phyloP scores from a whole-genome alignment of 2,113 vertebrate species.

The Antennarius striatus region DNA sequence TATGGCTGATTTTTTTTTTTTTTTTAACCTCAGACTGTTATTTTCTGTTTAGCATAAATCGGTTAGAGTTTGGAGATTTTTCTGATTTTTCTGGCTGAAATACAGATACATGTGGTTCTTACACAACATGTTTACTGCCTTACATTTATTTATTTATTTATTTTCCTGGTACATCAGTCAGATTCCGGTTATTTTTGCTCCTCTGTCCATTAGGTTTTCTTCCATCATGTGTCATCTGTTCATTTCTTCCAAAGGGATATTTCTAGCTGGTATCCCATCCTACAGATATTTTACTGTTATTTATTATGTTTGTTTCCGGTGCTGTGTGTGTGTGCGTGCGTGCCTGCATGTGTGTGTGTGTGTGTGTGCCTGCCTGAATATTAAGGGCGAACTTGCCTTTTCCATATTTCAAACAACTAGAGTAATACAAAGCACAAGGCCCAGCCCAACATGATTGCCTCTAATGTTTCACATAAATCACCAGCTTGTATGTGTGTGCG shows the following conservation, averaged over 20 bases:
- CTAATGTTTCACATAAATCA: constrained; percentile 81
- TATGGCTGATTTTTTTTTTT: constrained; percentile 25
- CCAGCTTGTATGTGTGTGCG: constrained; percentile 18
- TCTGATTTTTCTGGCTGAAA: constrained; percentile 38
- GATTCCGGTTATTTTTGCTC: constrained; percentile 9
- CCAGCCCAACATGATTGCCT: constrained; percentile 73
- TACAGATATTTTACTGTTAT: constrained; percentile 4
- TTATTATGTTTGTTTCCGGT: no score
- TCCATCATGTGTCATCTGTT: constrained; percentile 6
- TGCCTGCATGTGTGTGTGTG: neutral
- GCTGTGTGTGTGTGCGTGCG: constrained; percentile 3
- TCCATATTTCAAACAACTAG: constrained; percentile 71
- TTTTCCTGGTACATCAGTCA: constrained; percentile 12
- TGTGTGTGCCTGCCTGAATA: constrained; percentile 25
- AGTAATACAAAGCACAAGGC: constrained; percentile 59
- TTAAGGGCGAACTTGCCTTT: constrained; percentile 51
- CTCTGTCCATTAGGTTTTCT: neutral
- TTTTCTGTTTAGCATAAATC: constrained; percentile 36
- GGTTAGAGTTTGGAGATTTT: constrained; percentile 51
- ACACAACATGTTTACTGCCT: constrained; percentile 22
- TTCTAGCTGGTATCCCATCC: constrained; percentile 15
- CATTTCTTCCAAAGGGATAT: neutral
- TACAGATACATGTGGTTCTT: constrained; percentile 25
- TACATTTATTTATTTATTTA: constrained; percentile 5
- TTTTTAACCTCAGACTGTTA: constrained; percentile 23